Percentiles rank a stretch among this genome's conserved stretches.
These are phyloP conservation scores for Hippoglossus hippoglossus DNA, from an alignment of 2,797 vertebrate species.

Conservation along the genomic window DNA sequence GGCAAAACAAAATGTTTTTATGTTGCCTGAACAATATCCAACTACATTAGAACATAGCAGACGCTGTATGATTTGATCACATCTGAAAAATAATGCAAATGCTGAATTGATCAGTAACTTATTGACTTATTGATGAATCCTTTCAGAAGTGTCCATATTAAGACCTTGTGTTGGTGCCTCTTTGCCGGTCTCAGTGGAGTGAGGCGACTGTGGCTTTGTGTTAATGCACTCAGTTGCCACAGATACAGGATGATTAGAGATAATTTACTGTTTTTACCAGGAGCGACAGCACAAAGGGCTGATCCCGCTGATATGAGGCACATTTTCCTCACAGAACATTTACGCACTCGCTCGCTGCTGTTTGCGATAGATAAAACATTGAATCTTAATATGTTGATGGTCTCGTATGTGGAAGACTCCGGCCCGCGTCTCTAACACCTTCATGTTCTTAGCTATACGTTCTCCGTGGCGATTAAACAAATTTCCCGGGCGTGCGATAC, in stretches of 20 bases:
- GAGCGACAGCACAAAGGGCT: constrained; percentile 24
- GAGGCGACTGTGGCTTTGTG: constrained; percentile 22
- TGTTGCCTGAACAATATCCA: neutral
- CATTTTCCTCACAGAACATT: constrained; percentile 38
- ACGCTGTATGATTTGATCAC: neutral
- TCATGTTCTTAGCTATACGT: neutral
- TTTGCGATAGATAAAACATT: constrained; percentile 13
- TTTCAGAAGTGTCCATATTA: constrained; percentile 1
- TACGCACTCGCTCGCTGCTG: constrained; percentile 9
- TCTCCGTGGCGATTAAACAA: neutral
- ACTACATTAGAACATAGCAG: neutral
- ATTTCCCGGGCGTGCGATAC: neutral
- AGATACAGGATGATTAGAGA: constrained; percentile 71
- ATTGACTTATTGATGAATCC: neutral
- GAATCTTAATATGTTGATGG: neutral
- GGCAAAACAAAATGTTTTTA: no score
- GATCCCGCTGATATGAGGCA: constrained; percentile 17
- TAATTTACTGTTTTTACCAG: constrained; percentile 65
- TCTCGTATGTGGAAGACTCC: neutral
- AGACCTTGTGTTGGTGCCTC: constrained; percentile 3
- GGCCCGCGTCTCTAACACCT: neutral
- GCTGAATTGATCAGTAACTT: neutral
- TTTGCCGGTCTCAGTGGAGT: constrained; percentile 29
- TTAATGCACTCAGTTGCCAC: constrained; percentile 63
- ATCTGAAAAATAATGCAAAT: neutral